Percentiles rank a stretch among this genome's conserved stretches.
Evolutionary conservation across 2,113 vertebrate species (phyloP).

Genomic region (Burhinus bistriatus): DNA sequence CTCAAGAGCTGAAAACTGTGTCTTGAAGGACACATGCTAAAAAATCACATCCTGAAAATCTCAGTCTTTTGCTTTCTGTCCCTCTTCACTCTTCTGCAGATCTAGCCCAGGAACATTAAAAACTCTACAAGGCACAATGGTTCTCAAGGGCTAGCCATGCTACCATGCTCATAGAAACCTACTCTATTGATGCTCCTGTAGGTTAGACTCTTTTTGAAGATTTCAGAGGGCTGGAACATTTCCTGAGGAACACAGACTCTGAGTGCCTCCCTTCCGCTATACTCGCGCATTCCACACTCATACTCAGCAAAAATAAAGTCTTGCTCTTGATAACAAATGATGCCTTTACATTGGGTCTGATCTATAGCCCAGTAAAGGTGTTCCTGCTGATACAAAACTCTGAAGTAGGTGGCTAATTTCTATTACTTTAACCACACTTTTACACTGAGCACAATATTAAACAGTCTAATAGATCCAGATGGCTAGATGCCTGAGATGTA

Average conservation of each 20-base stretch:
- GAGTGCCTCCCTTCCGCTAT: not conserved
- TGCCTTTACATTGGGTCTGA: not conserved
- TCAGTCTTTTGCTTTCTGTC: not conserved
- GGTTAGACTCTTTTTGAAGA: not conserved
- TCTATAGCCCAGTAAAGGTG: not conserved
- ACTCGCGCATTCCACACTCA: rapidly evolving
- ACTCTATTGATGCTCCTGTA: not conserved
- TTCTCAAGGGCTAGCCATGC: not conserved
- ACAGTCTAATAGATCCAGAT: not conserved
- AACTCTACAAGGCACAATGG: not conserved
- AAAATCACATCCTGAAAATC: not conserved
- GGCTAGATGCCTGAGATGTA: not conserved
- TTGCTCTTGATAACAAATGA: not conserved
- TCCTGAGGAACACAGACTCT: not conserved
- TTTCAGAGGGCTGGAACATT: not conserved
- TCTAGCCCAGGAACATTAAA: not conserved
- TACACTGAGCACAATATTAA: not conserved
- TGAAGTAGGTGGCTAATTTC: not conserved
- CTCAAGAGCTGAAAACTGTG: not conserved
- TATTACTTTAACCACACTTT: not conserved
- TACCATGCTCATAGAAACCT: not conserved
- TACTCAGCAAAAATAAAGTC: not conserved
- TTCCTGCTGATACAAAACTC: not conserved
- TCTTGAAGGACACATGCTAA: not conserved
- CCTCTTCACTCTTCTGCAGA: not conserved